These are phyloP conservation scores for Gnathonemus echidnorhynchus DNA, from an alignment of 2,113 vertebrate species.

Conservation along the genomic window DNA sequence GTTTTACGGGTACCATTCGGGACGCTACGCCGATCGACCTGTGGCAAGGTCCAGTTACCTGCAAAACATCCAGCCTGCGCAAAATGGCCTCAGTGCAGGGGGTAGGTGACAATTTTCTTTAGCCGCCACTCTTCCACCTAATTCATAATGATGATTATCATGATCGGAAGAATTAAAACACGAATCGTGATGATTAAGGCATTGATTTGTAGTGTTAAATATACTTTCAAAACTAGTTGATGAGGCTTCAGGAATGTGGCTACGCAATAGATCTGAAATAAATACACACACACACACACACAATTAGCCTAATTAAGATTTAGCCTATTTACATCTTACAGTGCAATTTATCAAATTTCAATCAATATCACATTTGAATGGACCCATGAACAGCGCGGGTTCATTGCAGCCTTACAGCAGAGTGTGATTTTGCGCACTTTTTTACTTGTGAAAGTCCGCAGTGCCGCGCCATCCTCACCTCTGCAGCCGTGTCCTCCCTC, in stretches of 20 bases:
- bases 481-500: neutral
- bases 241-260: neutral
- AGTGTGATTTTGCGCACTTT: neutral
- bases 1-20: constrained; percentile 33
- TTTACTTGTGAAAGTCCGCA: neutral
- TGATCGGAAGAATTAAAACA: neutral
- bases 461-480: neutral
- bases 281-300: too few species aligned
- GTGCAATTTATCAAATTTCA: neutral
- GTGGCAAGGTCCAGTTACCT: constrained; percentile 17
- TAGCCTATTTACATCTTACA: neutral
- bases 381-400: neutral
- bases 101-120: constrained; percentile 25
- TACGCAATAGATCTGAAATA: neutral
- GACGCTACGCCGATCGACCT: constrained; percentile 33
- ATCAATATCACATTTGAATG: neutral
- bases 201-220: neutral
- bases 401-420: neutral
- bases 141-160: neutral
- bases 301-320: neutral
- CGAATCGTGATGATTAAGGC: neutral
- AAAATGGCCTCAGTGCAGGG: constrained; percentile 27
- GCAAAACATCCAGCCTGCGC: constrained; percentile 29
- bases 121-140: neutral
- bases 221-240: neutral